Conservation (phyloP, 2,888 invertebrate species). For the Thelaira solivaga region DNA sequence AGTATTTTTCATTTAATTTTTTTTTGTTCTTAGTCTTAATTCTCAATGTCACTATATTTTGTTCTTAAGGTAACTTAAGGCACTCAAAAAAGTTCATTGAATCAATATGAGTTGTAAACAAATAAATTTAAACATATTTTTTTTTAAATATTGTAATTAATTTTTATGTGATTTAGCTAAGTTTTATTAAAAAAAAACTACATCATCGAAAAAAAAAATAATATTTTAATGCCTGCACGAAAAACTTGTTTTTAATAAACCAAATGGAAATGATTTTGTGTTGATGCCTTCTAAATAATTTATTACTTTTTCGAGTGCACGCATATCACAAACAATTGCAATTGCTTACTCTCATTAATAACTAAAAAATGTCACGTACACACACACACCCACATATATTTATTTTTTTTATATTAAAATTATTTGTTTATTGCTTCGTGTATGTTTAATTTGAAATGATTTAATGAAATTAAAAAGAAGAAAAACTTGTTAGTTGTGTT, state of each 20-base stretch:
- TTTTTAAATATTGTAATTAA: too few relatives aligned
- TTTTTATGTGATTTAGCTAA: too few relatives aligned
- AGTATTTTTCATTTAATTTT: too few relatives aligned
- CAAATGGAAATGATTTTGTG: slow-evolving; percentile 32
- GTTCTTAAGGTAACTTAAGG: too few relatives aligned
- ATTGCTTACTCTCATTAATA: slow-evolving; percentile 8
- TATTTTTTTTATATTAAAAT: too few relatives aligned
- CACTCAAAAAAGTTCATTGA: too few relatives aligned
- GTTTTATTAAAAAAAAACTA: too few relatives aligned
- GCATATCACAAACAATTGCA: not conserved
- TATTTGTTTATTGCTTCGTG: not conserved
- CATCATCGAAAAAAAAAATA: not conserved
- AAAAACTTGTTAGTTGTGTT: slow-evolving; percentile 25
- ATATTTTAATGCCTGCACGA: not conserved
- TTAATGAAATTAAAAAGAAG: not conserved
- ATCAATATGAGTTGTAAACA: too few relatives aligned
- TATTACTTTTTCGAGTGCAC: not conserved
- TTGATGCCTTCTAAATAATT: not conserved
- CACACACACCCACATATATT: not conserved
- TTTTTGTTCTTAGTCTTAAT: too few relatives aligned
- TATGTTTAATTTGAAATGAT: not conserved
- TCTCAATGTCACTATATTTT: too few relatives aligned
- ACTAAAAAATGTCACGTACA: not conserved
- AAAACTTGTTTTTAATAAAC: slow-evolving; percentile 23
- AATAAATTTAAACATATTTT: too few relatives aligned